A percentile compares a stretch with the other conserved stretches of the same genome.
These are phyloP conservation scores for Trachemys scripta DNA, from an alignment of 2,113 vertebrate genomes.

Conservation along the genomic window DNA sequence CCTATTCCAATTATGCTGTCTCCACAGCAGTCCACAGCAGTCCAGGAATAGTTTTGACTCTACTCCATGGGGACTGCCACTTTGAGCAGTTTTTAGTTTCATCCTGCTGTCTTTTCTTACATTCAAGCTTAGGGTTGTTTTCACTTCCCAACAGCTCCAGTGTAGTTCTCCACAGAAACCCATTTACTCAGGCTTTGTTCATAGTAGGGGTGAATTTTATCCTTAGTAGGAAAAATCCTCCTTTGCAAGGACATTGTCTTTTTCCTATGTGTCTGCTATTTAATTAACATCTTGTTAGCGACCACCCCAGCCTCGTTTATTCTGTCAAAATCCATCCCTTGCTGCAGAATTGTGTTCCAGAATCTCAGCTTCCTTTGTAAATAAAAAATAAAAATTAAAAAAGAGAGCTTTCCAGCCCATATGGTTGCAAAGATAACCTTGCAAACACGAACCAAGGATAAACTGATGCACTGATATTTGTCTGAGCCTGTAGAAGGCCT, in stretches of 20 bases:
- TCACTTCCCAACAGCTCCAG: neutral
- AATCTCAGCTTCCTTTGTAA: neutral
- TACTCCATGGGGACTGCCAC: neutral
- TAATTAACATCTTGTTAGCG: neutral
- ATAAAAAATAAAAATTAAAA: neutral
- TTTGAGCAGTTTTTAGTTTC: neutral
- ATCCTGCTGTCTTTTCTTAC: neutral
- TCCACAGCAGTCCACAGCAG: neutral
- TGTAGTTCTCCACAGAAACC: neutral
- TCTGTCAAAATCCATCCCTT: neutral
- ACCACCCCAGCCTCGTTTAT: neutral
- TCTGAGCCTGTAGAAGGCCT: neutral
- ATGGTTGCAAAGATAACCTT: neutral
- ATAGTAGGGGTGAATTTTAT: neutral
- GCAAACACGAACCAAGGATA: neutral
- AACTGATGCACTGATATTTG: neutral
- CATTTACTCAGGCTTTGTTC: fast-evolving
- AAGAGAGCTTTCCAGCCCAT: neutral
- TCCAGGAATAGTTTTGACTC: neutral
- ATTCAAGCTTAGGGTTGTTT: neutral
- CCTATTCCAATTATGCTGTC: neutral
- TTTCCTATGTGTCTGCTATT: fast-evolving
- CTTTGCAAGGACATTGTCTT: neutral
- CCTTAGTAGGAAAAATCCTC: neutral
- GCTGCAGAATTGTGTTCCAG: neutral